These are phyloP conservation scores for Standfussiana lucernea DNA, from an alignment of 2,888 invertebrate species.

Conservation along the genomic window DNA sequence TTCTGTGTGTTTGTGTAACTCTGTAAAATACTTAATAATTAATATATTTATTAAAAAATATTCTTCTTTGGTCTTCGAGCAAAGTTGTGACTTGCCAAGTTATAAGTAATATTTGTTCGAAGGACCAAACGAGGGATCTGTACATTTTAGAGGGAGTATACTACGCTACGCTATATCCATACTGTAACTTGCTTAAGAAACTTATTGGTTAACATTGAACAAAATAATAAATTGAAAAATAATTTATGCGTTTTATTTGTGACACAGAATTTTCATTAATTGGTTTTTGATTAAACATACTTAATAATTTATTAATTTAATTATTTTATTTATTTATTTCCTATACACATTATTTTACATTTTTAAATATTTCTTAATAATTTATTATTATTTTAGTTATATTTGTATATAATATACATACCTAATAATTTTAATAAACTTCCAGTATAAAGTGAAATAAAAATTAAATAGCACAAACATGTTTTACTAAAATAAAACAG, in stretches of 20 bases:
- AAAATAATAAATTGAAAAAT: constrained; percentile 83
- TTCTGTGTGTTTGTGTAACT: constrained; percentile 78
- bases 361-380: too few species aligned
- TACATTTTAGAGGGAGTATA: constrained; percentile 72
- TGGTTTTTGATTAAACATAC: neutral
- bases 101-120: constrained; percentile 53
- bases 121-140: constrained; percentile 60
- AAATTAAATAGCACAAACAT: too few species aligned
- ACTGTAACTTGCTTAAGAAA: constrained; percentile 87
- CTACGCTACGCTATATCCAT: constrained; percentile 83
- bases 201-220: constrained; percentile 88
- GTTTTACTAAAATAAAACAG: too few species aligned
- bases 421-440: too few species aligned
- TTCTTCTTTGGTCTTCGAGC: constrained; percentile 69
- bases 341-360: too few species aligned
- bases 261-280: neutral
- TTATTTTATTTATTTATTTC: too few species aligned
- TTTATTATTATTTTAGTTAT: too few species aligned
- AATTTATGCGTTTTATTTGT: constrained; percentile 59
- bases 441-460: too few species aligned
- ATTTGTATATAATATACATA: too few species aligned
- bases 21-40: constrained; percentile 78
- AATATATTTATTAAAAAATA: constrained; percentile 67
- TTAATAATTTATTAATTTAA: too few species aligned
- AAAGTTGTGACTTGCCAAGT: constrained; percentile 38